Percentiles rank a stretch among this genome's conserved stretches.
Evolutionary conservation across 2,888 invertebrate genomes (phyloP).

Genomic region (Pycnomerus fuliginosus): DNA sequence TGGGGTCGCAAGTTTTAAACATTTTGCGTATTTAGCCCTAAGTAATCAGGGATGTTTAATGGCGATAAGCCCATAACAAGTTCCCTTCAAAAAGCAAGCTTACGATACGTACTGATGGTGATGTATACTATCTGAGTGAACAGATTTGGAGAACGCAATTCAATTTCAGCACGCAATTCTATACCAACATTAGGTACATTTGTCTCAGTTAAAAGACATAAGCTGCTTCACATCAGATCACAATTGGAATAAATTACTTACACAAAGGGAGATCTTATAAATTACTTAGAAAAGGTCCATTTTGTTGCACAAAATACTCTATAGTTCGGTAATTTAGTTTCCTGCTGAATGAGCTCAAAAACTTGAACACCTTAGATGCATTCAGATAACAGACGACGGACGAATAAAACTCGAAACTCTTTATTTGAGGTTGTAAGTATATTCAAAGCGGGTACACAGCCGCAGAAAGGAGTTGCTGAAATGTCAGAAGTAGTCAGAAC

Average conservation of each 20-base stretch:
- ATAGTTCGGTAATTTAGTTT: too few relatives aligned
- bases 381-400: constrained; percentile 4
- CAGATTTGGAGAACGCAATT: constrained; percentile 16
- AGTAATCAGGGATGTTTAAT: not conserved
- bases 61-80: constrained; percentile 1
- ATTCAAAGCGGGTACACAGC: constrained; percentile 10
- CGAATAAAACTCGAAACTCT: constrained; percentile 1
- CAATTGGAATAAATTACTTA: constrained; percentile 20
- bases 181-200: constrained; percentile 17
- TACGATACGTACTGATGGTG: constrained; percentile 13
- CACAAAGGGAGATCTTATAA: constrained; percentile 10
- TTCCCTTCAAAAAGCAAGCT: constrained; percentile 9
- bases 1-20: not conserved
- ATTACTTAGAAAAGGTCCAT: constrained; percentile 11
- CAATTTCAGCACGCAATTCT: constrained; percentile 20
- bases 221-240: constrained; percentile 12
- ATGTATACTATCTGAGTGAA: constrained; percentile 16
- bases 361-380: not conserved
- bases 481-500: too few relatives aligned
- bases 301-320: too few relatives aligned
- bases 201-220: constrained; percentile 21
- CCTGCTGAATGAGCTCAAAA: not conserved
- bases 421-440: constrained; percentile 6
- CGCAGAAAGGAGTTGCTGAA: constrained; percentile 13
- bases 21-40: too few relatives aligned